A percentile compares a stretch with the other conserved stretches of the same genome.
These are phyloP conservation scores for Boloria selene DNA, from an alignment of 2,888 invertebrate genomes.

Conservation along the genomic window DNA sequence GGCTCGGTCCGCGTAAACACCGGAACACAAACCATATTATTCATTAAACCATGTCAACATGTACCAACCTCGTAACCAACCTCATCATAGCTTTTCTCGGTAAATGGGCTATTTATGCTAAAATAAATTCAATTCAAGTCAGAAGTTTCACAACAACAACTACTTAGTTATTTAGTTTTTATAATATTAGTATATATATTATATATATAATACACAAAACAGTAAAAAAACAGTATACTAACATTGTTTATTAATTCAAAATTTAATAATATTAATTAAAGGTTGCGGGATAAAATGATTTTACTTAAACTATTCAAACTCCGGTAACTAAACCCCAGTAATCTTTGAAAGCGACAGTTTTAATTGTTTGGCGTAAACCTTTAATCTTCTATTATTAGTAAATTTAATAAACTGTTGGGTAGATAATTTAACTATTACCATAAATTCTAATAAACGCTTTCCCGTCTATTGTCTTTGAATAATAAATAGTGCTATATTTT, in stretches of 20 bases:
- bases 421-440: not conserved
- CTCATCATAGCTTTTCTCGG: too few relatives aligned
- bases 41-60: too few relatives aligned
- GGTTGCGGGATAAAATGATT: constrained; percentile 3
- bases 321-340: constrained; percentile 9
- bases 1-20: too few relatives aligned
- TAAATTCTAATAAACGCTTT: not conserved
- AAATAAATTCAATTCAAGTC: too few relatives aligned
- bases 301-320: constrained; percentile 11
- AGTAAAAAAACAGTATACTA: not conserved
- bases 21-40: too few relatives aligned
- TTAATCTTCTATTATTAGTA: constrained; percentile 19
- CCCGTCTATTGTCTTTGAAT: not conserved
- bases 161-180: too few relatives aligned
- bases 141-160: too few relatives aligned
- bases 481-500: not conserved
- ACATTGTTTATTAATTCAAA: not conserved
- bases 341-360: constrained; percentile 14
- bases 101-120: too few relatives aligned
- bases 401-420: constrained; percentile 4
- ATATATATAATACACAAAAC: not conserved
- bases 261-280: constrained; percentile 7
- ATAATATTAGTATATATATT: too few relatives aligned
- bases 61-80: too few relatives aligned
- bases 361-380: constrained; percentile 12